phyloP scores from a whole-genome alignment of 1,140 invertebrate genomes.

The Drosophila pruinosa region DNA sequence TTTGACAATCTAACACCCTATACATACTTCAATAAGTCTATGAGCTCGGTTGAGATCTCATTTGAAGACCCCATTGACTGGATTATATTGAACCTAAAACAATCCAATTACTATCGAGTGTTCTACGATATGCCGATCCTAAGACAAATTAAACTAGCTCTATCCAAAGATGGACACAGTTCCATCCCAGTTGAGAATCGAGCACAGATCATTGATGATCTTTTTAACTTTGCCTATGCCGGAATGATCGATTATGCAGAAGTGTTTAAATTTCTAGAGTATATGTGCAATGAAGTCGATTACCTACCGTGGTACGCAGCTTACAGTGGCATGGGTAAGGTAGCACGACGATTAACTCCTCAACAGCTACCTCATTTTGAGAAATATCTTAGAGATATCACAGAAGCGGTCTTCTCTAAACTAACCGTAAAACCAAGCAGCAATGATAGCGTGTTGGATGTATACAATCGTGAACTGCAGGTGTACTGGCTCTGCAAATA shows the following conservation, averaged over 20 bases:
- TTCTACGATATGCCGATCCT: slow-evolving; percentile 85
- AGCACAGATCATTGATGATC: slow-evolving; percentile 91
- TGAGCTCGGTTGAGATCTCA: slow-evolving; percentile 56
- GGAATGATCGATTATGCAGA: slow-evolving; percentile 84
- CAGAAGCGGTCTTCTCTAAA: slow-evolving; percentile 32
- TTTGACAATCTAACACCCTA: slow-evolving; percentile 84
- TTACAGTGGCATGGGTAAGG: slow-evolving; percentile 36
- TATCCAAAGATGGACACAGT: slow-evolving; percentile 78
- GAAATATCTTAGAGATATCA: slow-evolving; percentile 45
- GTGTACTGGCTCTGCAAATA: slow-evolving; percentile 84
- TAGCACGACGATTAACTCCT: slow-evolving; percentile 41
- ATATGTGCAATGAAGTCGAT: slow-evolving; percentile 84
- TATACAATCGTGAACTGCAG: slow-evolving; percentile 75
- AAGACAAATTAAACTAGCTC: slow-evolving; percentile 80
- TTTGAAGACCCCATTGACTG: slow-evolving; percentile 62
- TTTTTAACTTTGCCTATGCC: slow-evolving; percentile 86
- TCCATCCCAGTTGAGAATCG: slow-evolving; percentile 88
- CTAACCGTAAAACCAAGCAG: slow-evolving; percentile 38
- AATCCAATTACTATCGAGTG: slow-evolving; percentile 86
- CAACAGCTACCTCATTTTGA: slow-evolving; percentile 48
- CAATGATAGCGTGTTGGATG: slow-evolving; percentile 57
- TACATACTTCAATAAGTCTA: slow-evolving; percentile 82
- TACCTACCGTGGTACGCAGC: slow-evolving; percentile 85
- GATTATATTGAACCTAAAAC: slow-evolving; percentile 83
- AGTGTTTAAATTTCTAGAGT: slow-evolving; percentile 83